Evolutionary conservation across 1,140 invertebrate species (phyloP).

Genomic region (Drepana arcuata): DNA sequence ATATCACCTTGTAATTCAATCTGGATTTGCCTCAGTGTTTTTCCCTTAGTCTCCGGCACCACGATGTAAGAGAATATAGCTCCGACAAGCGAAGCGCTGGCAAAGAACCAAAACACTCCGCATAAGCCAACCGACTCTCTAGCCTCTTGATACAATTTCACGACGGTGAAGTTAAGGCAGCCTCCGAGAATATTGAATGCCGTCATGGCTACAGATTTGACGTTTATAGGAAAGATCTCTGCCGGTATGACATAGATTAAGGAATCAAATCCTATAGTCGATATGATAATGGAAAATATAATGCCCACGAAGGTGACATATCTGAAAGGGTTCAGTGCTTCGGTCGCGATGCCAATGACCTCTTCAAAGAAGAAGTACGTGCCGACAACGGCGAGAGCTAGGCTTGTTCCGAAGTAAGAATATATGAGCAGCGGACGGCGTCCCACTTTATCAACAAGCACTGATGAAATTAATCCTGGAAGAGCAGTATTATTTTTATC

Average conservation of each 20-base stretch:
- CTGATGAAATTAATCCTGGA: constrained; percentile 74
- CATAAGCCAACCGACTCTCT: constrained; percentile 61
- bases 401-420: constrained; percentile 65
- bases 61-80: constrained; percentile 71
- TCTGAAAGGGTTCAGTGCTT: constrained; percentile 34
- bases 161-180: constrained; percentile 60
- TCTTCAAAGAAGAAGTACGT: constrained; percentile 66
- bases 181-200: constrained; percentile 48
- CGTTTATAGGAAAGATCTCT: constrained; percentile 75
- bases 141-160: constrained; percentile 67
- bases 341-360: constrained; percentile 20
- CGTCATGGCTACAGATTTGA: constrained; percentile 71
- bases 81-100: constrained; percentile 57
- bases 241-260: constrained; percentile 72
- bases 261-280: constrained; percentile 72
- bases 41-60: constrained; percentile 82
- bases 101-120: constrained; percentile 70
- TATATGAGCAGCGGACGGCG: constrained; percentile 76
- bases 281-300: constrained; percentile 69
- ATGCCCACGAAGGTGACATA: constrained; percentile 70
- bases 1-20: constrained; percentile 38
- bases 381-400: constrained; percentile 52
- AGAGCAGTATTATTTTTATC: constrained; percentile 17
- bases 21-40: constrained; percentile 78
- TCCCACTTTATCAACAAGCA: constrained; percentile 81